Percentiles rank a stretch among this genome's conserved stretches.
These are phyloP conservation scores for Spialia ferax DNA, from an alignment of 2,888 invertebrate species.

Conservation along the genomic window DNA sequence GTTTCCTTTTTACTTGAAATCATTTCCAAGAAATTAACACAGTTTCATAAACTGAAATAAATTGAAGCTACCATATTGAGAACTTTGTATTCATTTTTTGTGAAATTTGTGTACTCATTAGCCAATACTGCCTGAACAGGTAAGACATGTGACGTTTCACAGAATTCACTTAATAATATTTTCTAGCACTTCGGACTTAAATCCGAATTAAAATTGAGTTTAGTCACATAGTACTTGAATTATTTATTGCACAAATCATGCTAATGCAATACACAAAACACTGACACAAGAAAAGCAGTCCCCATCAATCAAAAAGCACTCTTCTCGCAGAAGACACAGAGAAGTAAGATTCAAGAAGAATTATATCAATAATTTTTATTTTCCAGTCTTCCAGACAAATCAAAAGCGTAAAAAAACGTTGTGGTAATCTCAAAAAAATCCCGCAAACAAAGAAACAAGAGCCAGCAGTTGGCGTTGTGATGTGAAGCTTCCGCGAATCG, in stretches of 20 bases:
- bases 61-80: no score
- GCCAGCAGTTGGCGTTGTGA: conserved; percentile 51
- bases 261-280: conserved; percentile 24
- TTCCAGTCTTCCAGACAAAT: conserved; percentile 13
- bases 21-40: neutral
- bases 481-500: conserved; percentile 45
- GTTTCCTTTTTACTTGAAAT: no score
- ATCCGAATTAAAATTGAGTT: neutral
- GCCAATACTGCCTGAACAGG: conserved; percentile 6
- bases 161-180: conserved; percentile 1
- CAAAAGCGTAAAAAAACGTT: conserved; percentile 7
- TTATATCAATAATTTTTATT: neutral
- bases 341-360: neutral
- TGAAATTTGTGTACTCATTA: neutral
- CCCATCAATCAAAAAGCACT: neutral
- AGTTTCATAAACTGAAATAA: neutral
- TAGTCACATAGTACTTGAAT: neutral
- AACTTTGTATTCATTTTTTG: neutral
- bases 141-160: neutral
- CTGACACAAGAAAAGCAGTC: conserved; percentile 11
- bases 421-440: conserved; percentile 38
- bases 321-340: neutral
- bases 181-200: neutral
- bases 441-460: conserved; percentile 8
- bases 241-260: conserved; percentile 16